A percentile compares a stretch with the other conserved stretches of the same genome.
Evolutionary conservation across 2,888 invertebrate species (phyloP).

Genomic region (Scaptomyza tumidula): DNA sequence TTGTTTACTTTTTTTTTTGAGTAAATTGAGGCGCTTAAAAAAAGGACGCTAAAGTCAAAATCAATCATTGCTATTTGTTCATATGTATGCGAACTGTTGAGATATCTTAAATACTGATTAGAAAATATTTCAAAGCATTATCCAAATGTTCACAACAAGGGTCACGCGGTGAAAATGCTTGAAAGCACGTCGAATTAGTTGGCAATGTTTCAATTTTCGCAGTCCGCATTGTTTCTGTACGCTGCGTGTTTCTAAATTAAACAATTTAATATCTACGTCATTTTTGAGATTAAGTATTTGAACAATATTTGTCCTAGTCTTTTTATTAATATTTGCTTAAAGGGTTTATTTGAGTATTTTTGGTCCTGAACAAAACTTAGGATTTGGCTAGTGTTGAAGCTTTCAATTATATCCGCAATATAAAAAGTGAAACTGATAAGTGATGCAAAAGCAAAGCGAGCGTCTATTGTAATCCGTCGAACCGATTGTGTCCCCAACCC

Average conservation of each 20-base stretch:
- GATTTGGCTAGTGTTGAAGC: constrained; percentile 29
- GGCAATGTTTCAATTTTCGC: constrained; percentile 56
- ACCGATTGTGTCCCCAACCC: background rate
- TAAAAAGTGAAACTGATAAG: constrained; percentile 38
- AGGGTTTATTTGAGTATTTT: constrained; percentile 26
- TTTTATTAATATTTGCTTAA: constrained; percentile 33
- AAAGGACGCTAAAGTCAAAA: constrained; percentile 26
- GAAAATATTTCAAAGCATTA: background rate
- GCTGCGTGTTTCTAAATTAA: constrained; percentile 43
- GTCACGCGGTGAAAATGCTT: constrained; percentile 74
- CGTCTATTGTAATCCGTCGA: constrained; percentile 9
- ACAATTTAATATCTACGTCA: constrained; percentile 64
- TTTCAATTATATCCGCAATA: too few species aligned
- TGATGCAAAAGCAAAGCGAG: constrained; percentile 22
- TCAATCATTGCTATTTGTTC: background rate
- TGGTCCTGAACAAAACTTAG: constrained; percentile 1
- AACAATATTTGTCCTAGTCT: constrained; percentile 40
- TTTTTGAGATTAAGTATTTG: constrained; percentile 41
- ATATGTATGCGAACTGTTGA: background rate
- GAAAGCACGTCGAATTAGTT: constrained; percentile 41
- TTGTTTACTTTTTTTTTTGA: constrained; percentile 46
- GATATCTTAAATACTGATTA: constrained; percentile 8
- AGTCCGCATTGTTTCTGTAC: constrained; percentile 34
- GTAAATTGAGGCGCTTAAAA: constrained; percentile 29
- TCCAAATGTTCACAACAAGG: constrained; percentile 31